Evolutionary conservation across 2,888 invertebrate genomes (phyloP), one percentile per base, ranked within the genome.

Genomic region (Erynnis tages): DNA sequence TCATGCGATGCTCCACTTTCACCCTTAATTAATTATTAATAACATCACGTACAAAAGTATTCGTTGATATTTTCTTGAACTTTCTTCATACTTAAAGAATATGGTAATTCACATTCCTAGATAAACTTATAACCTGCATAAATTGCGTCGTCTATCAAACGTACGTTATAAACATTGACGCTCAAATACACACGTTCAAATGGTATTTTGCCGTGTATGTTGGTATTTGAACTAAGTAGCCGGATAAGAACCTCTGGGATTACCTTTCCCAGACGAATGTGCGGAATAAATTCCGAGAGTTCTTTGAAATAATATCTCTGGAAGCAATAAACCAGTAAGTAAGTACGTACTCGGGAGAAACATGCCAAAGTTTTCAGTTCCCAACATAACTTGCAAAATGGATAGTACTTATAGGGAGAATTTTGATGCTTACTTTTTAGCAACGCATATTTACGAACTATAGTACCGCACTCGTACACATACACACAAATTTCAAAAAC

Each of bases 281-380:
- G 76, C 65, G 71, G 74, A 81, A 85, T 83, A 86, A 83, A 85
- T 86, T 85, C 76, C 58, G 79, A 82, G 79, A 82, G 77, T 84
- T 83, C 85, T 82, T 82, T 84, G 85, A 88, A 84, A 88, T 88
- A 87, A 87, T 86, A 86, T 86, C 81, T 79, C 71, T 65, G 69
- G 69, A 79, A 79, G 86, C 81, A 79, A 87, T 88, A 88, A 88
- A 87, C 81, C 82, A 78, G 79, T 71, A 86, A 86, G 81, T 86
- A 83, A 76, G 81, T 73, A 79, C 76, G 80, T 73, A 79, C 79
- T 81, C 76, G 67, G 65, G 76, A 76, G 80, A 77, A 78, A 84
- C 60, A 57, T 76, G 81, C 72, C 77, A 74, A 86, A 87, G 80
- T 86, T 87, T 86, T 73, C 76, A 76, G 66, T 50, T 43, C 16